Evolutionary conservation across 2,113 vertebrate genomes (phyloP).

Genomic region (Pan troglodytes): NHGRI_mPanTro3-v2.1_pri NC_072411.2:122799001-122799500

Average conservation of each 20-base stretch:
- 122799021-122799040: neutral
- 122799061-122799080: neutral
- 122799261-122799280: constrained; percentile 37
- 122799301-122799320: neutral
- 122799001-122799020: neutral
- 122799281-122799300: constrained; percentile 1
- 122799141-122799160: neutral
- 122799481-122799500: neutral
- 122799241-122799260: neutral
- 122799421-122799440: neutral
- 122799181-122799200: constrained; percentile 15
- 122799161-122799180: neutral
- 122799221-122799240: neutral
- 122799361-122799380: neutral
- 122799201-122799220: constrained; percentile 14
- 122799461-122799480: neutral
- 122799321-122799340: neutral
- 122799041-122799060: neutral
- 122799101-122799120: neutral
- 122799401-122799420: neutral
- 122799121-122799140: neutral
- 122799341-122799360: neutral
- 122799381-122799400: neutral
- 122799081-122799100: neutral
- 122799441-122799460: neutral